Evolutionary conservation across 1,140 invertebrate genomes (phyloP).

Genomic region (Camponotus floridanus): DNA sequence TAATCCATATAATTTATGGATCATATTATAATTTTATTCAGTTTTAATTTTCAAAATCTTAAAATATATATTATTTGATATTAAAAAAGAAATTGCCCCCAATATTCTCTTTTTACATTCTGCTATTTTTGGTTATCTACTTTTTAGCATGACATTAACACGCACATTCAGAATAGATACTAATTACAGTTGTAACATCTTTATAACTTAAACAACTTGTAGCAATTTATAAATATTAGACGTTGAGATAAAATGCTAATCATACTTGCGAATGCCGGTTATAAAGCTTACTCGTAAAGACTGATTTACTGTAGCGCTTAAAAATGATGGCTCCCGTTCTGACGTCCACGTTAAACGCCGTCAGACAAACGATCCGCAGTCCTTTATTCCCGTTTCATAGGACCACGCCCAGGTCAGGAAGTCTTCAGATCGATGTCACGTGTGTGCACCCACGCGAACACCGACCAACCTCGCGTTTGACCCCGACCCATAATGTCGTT

Average conservation of each 20-base stretch:
- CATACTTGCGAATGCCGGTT: not conserved
- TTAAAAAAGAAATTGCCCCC: not conserved
- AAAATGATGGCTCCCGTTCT: conserved; percentile 33
- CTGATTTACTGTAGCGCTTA: conserved; percentile 50
- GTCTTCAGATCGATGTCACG: conserved; percentile 74
- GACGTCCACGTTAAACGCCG: conserved; percentile 43
- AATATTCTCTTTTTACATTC: not conserved
- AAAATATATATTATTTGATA: not conserved
- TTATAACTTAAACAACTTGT: not conserved
- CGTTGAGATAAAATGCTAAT: conserved; percentile 24
- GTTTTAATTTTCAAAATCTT: not conserved
- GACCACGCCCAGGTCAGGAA: conserved; percentile 72
- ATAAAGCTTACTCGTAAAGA: conserved; percentile 32
- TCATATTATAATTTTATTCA: not conserved
- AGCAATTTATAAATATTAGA: not conserved
- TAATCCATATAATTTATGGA: not conserved
- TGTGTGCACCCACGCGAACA: conserved; percentile 48
- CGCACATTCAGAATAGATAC: not conserved
- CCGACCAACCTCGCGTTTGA: not conserved
- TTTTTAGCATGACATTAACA: not conserved
- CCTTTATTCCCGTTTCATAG: conserved; percentile 65
- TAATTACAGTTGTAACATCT: not conserved
- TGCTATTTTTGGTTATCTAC: not conserved
- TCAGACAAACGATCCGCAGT: conserved; percentile 43
- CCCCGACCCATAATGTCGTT: not conserved